These are phyloP conservation scores for Drosophila meridiana DNA, from an alignment of 2,888 invertebrate genomes.

Conservation along the genomic window DNA sequence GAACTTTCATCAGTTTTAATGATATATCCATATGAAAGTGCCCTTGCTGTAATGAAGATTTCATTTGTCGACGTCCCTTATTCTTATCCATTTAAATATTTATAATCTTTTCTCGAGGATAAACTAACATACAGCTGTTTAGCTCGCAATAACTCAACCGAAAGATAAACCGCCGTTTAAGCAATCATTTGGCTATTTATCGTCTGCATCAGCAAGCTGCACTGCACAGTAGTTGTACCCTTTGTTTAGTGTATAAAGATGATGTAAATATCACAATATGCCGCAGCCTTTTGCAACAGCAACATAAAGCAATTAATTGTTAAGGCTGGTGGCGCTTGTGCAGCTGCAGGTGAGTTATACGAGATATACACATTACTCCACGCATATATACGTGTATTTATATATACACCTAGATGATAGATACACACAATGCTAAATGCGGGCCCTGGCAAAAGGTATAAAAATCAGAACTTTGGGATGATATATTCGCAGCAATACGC, in stretches of 20 bases:
- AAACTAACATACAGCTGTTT: neutral
- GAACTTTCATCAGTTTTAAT: too few relatives aligned
- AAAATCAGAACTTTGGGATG: slow-evolving; percentile 20
- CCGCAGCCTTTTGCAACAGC: slow-evolving; percentile 40
- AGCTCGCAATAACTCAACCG: neutral
- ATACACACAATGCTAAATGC: slow-evolving; percentile 52
- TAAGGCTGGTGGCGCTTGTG: slow-evolving; percentile 51
- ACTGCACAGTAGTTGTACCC: neutral
- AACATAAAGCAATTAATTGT: slow-evolving; percentile 64
- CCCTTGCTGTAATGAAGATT: too few relatives aligned
- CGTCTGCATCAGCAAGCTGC: neutral
- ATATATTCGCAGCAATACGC: slow-evolving; percentile 40
- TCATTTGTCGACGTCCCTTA: neutral
- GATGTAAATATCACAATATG: slow-evolving; percentile 42
- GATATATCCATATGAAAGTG: too few relatives aligned
- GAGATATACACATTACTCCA: slow-evolving; percentile 35
- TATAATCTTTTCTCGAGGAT: neutral
- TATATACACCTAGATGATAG: slow-evolving; percentile 47
- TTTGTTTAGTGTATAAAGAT: slow-evolving; percentile 30
- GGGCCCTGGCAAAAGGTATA: slow-evolving; percentile 21
- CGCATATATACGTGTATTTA: slow-evolving; percentile 20
- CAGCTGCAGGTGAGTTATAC: slow-evolving; percentile 65
- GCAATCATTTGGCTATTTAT: neutral
- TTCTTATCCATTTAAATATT: neutral
- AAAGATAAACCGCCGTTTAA: neutral